Percentiles rank a stretch among this genome's conserved stretches.
phyloP scores from a whole-genome alignment of 2,113 vertebrate species.

The Macaca mulatta region DNA sequence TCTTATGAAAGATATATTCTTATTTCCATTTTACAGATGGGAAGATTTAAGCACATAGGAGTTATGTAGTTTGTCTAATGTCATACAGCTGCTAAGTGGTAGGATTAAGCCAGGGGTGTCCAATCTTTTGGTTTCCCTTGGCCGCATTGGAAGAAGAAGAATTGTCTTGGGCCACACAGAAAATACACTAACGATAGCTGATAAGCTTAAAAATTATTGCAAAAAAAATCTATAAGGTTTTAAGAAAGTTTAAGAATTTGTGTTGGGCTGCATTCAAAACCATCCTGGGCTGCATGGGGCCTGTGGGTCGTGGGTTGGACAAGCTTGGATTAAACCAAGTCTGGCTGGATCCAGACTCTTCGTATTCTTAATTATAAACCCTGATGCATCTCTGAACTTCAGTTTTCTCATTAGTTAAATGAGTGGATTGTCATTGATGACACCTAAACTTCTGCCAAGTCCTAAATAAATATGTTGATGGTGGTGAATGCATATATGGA shows the following conservation, averaged over 20 bases:
- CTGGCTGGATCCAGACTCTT: neutral
- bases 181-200: too few relatives aligned
- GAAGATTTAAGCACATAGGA: neutral
- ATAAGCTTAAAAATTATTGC: too few relatives aligned
- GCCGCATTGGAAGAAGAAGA: too few relatives aligned
- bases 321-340: neutral
- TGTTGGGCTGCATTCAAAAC: too few relatives aligned
- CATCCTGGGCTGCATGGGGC: too few relatives aligned
- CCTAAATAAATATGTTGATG: neutral
- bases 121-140: too few relatives aligned
- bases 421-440: neutral
- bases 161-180: too few relatives aligned
- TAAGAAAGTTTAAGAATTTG: too few relatives aligned
- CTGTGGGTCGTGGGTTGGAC: too few relatives aligned
- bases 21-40: neutral
- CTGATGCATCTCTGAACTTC: neutral
- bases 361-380: neutral
- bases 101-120: neutral
- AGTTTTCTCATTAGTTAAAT: neutral
- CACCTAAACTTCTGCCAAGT: neutral
- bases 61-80: neutral
- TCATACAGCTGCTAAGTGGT: neutral
- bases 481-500: neutral
- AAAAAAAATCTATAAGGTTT: too few relatives aligned
- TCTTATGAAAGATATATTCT: neutral